A percentile compares a stretch with the other conserved stretches of the same genome.
Evolutionary conservation across 2,113 vertebrate genomes (phyloP).

Genomic region (Nesospiza acunhae): DNA sequence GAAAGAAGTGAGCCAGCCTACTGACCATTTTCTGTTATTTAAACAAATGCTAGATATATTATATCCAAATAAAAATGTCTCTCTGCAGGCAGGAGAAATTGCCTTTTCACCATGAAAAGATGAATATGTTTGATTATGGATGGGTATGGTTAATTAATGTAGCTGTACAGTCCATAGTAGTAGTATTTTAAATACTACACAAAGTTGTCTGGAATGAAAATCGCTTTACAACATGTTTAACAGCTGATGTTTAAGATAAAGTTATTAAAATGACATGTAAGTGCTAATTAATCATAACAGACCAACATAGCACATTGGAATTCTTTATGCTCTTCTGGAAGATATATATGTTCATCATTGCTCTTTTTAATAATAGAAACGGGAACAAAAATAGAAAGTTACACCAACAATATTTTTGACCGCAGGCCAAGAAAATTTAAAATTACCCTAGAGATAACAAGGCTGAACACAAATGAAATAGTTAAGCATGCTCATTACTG

Average conservation of each 20-base stretch:
- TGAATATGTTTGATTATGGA: neutral
- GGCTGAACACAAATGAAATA: slow-evolving; percentile 15
- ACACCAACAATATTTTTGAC: neutral
- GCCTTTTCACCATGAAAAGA: neutral
- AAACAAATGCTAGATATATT: neutral
- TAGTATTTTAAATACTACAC: neutral
- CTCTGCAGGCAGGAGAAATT: neutral
- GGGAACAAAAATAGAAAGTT: neutral
- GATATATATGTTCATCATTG: neutral
- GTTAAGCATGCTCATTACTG: slow-evolving; percentile 1
- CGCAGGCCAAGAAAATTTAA: neutral
- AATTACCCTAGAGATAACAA: slow-evolving; percentile 16
- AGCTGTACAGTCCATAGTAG: neutral
- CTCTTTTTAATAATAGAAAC: neutral
- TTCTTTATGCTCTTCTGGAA: neutral
- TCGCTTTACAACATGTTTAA: neutral
- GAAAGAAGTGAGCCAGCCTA: neutral
- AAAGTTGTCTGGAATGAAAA: neutral
- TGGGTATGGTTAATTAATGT: neutral
- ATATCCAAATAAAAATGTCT: neutral
- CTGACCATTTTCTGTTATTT: neutral
- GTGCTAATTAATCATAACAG: neutral
- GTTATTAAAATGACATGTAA: neutral
- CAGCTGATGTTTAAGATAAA: slow-evolving; percentile 5
- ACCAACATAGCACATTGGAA: neutral